Base-by-base conservation (phyloP, 2,113 vertebrate species). In the Ivindomyrus marchei region DNA sequence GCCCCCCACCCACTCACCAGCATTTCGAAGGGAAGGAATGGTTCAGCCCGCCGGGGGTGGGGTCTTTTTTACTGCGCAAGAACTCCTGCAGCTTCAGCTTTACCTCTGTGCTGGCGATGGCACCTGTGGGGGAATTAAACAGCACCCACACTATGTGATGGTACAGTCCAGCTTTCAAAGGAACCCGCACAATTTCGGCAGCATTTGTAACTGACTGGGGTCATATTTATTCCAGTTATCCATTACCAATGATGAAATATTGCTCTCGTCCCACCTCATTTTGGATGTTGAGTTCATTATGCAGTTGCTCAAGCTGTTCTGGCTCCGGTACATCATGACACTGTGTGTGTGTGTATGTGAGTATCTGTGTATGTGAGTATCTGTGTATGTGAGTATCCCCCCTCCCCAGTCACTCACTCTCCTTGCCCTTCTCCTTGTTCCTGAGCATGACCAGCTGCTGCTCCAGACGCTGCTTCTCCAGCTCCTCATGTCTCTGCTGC, bases 11-110 rank as follows among this genome's bases (percentile, higher is more conserved):
- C 42, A 90, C 94, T 96, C 95, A 98, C 98, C 98, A 98, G 96
- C 97, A 97, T 94, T 97, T 98, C 94, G 97, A 96, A 89, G 97
- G 95, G 95, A 98, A 97, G 97, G 97, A 98, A 98, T 98, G 97
- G 96, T 98, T 98, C 90, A 97, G 96, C 95, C 95, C 95, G 8
- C 95, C 95, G 2, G 95, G 94, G 13, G 94, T 93, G 17, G 97
- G 96, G 90, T 98, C 98, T 94, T 98, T 98, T 94, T 99, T 99
- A 88, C 95, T 98, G 92, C 98, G 95, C 74, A 99, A 97, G 93
- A 99, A 98, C 93, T 99, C 98, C 95, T 99, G 98, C 90, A 99
- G 97, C 93, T 98, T 97, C 93, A 98, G 95, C 93, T 98, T 99
- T 90, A 99, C 98, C 95, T 99, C 97, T 0, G 97, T 98, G 91